Percentiles rank a stretch among this genome's conserved stretches.
phyloP scores from a whole-genome alignment of 2,797 vertebrate genomes.

The Pogoniulus pusillus region DNA sequence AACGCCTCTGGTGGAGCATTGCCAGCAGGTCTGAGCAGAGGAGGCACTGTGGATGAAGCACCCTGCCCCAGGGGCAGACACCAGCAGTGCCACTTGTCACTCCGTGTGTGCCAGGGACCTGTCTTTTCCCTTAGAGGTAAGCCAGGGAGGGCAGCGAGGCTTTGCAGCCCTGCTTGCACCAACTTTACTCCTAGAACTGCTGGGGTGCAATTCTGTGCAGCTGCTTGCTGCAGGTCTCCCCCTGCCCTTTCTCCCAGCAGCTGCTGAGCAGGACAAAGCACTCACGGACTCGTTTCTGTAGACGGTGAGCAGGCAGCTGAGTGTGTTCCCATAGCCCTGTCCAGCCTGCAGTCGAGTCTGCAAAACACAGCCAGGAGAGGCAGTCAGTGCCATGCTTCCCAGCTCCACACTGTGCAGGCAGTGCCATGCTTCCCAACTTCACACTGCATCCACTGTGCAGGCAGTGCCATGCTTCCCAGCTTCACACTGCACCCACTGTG shows the following conservation, averaged over 20 bases:
- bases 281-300: conserved; percentile 94
- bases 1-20: background rate
- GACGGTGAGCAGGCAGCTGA: conserved; percentile 87
- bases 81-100: background rate
- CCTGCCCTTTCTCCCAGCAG: background rate
- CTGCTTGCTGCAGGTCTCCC: background rate
- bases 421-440: too few relatives aligned
- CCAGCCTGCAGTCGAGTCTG: conserved; percentile 95
- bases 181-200: background rate
- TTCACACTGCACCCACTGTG: too few relatives aligned
- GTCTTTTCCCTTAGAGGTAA: background rate
- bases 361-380: conserved; percentile 13
- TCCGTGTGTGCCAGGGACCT: background rate
- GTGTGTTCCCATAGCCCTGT: conserved; percentile 82
- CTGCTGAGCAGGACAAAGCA: background rate
- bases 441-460: too few relatives aligned
- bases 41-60: background rate
- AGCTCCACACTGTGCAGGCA: too few relatives aligned
- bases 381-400: too few relatives aligned
- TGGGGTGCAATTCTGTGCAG: background rate
- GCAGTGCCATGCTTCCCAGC: too few relatives aligned
- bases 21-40: background rate
- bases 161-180: background rate
- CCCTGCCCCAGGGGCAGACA: background rate
- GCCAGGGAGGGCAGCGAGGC: background rate